These are phyloP conservation scores for Alaudala cheleensis DNA, from an alignment of 2,113 vertebrate species.

Conservation along the genomic window DNA sequence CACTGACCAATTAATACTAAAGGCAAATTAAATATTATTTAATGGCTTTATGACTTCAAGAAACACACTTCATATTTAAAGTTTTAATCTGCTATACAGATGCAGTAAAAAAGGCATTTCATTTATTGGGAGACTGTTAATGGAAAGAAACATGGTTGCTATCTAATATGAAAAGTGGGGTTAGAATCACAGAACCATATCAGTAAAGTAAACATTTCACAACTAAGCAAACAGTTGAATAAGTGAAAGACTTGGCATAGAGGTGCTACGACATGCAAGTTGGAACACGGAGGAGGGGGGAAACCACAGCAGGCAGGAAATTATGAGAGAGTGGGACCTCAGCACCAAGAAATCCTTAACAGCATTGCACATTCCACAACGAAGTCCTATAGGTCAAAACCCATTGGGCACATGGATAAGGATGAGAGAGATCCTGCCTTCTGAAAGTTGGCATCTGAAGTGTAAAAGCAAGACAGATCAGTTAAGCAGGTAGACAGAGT, in stretches of 20 bases:
- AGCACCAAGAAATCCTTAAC: not conserved
- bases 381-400: not conserved
- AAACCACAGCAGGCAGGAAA: not conserved
- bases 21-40: not conserved
- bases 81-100: not conserved
- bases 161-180: not conserved
- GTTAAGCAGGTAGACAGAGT: not conserved
- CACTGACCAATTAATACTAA: not conserved
- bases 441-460: not conserved
- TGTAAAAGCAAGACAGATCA: not conserved
- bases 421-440: not conserved
- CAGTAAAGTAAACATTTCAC: not conserved
- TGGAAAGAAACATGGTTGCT: not conserved
- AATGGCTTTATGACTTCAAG: not conserved
- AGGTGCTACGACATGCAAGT: not conserved
- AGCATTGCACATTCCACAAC: fast-evolving
- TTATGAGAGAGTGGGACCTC: not conserved
- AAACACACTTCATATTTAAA: not conserved
- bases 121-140: not conserved
- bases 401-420: not conserved
- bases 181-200: not conserved
- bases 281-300: not conserved
- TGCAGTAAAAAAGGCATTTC: not conserved
- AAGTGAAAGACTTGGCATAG: not conserved
- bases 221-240: not conserved